phyloP scores from a whole-genome alignment of 2,888 invertebrate genomes.

The Halictus quadricinctus region DNA sequence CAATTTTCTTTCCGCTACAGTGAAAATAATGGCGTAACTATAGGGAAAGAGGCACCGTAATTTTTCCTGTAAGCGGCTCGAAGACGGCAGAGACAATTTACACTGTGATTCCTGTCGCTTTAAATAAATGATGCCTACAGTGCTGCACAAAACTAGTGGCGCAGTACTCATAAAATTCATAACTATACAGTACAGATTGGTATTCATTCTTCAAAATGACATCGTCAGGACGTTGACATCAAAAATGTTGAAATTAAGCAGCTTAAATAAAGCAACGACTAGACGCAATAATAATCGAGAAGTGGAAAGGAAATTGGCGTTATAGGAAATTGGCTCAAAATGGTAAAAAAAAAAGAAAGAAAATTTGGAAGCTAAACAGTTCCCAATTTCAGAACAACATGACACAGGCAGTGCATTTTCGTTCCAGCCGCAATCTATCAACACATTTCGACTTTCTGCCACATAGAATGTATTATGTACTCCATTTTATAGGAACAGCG shows the following conservation, averaged over 20 bases:
- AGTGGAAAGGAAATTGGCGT: no score
- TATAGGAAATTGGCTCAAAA: no score
- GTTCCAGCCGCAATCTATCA: not conserved
- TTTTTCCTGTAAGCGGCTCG: not conserved
- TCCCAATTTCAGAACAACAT: not conserved
- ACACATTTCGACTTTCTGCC: not conserved
- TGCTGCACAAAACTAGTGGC: not conserved
- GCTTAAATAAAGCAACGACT: not conserved
- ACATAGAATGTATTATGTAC: not conserved
- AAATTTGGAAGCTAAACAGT: not conserved
- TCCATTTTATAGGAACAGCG: not conserved
- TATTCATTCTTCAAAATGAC: no score
- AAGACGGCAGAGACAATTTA: not conserved
- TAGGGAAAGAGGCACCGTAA: not conserved
- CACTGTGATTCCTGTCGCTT: not conserved
- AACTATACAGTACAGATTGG: no score
- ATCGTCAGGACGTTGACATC: no score
- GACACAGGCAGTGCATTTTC: not conserved
- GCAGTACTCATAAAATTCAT: not conserved
- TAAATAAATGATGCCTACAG: not conserved
- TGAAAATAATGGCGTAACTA: not conserved
- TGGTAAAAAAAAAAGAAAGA: not conserved
- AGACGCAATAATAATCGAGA: no score
- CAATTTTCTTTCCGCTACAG: not conserved
- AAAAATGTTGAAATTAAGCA: no score